Conservation (phyloP, 2,113 vertebrate genomes). For the Bos javanicus region DNA sequence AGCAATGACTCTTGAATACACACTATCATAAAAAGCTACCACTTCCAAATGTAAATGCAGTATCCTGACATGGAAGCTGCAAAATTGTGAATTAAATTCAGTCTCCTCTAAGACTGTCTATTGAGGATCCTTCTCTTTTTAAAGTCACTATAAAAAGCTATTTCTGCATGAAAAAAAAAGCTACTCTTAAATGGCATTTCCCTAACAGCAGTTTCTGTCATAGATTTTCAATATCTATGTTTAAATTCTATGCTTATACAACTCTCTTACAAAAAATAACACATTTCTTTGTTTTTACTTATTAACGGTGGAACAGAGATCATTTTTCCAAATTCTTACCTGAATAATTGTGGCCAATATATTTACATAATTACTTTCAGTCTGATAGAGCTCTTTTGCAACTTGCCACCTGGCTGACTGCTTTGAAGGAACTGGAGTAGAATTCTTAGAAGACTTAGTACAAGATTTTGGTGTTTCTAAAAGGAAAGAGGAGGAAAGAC, state of each 20-base stretch:
- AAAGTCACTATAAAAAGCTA: not conserved
- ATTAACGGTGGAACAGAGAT: not conserved
- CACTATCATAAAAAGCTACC: not conserved
- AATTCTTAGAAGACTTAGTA: constrained; percentile 89
- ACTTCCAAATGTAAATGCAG: not conserved
- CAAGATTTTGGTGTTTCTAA: constrained; percentile 86
- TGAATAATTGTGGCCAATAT: constrained; percentile 95
- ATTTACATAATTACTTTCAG: constrained; percentile 98
- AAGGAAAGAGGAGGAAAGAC: constrained; percentile 24
- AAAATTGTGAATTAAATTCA: not conserved
- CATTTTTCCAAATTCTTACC: constrained; percentile 78
- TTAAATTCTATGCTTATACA: not conserved
- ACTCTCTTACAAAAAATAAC: not conserved
- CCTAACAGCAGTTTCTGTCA: constrained; percentile 2
- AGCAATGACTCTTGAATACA: not conserved
- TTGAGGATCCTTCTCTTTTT: not conserved
- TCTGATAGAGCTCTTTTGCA: constrained; percentile 98
- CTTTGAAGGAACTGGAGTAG: constrained; percentile 86
- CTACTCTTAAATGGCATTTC: not conserved
- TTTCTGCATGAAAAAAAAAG: constrained; percentile 23
- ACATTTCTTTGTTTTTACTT: not conserved
- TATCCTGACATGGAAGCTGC: not conserved
- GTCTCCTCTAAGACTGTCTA: not conserved
- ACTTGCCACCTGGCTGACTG: constrained; percentile 99
- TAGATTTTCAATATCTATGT: constrained; percentile 11